These are phyloP conservation scores for Lathronympha strigana DNA, from an alignment of 2,888 invertebrate genomes.

Conservation along the genomic window DNA sequence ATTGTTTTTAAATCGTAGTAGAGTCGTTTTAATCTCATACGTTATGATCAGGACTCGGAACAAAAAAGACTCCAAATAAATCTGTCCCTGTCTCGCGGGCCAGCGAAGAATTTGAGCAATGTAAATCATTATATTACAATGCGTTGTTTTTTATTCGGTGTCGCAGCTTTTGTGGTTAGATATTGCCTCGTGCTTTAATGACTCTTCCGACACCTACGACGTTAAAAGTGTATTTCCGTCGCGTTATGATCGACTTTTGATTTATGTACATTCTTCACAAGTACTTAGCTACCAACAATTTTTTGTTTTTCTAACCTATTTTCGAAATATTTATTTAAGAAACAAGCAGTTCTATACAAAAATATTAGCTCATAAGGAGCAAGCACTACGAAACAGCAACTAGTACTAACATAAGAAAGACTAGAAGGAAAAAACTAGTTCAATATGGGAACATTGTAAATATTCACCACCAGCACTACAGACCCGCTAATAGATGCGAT, in stretches of 20 bases:
- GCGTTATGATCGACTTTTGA: conserved; percentile 39
- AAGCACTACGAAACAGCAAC: not conserved
- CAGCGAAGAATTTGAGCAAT: conserved; percentile 78
- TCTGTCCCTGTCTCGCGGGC: conserved; percentile 74
- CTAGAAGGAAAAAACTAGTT: no score
- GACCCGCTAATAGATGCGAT: no score
- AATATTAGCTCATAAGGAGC: not conserved
- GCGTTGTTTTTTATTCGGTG: conserved; percentile 70
- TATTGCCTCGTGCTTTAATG: conserved; percentile 62
- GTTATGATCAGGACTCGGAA: conserved; percentile 75
- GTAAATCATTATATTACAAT: conserved; percentile 82
- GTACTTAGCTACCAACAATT: not conserved
- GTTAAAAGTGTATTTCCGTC: conserved; percentile 53
- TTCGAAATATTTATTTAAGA: not conserved
- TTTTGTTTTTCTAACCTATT: not conserved
- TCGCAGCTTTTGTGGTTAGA: conserved; percentile 70
- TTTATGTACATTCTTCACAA: conserved; percentile 1
- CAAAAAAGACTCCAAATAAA: conserved; percentile 75
- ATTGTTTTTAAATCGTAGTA: conserved; percentile 61
- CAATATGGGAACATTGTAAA: no score
- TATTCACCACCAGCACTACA: no score
- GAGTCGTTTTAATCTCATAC: conserved; percentile 74
- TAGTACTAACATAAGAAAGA: no score
- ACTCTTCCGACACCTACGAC: conserved; percentile 52
- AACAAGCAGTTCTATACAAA: not conserved